Conservation (phyloP, 2,113 vertebrate genomes). For the Nannobrachium achirus region DNA sequence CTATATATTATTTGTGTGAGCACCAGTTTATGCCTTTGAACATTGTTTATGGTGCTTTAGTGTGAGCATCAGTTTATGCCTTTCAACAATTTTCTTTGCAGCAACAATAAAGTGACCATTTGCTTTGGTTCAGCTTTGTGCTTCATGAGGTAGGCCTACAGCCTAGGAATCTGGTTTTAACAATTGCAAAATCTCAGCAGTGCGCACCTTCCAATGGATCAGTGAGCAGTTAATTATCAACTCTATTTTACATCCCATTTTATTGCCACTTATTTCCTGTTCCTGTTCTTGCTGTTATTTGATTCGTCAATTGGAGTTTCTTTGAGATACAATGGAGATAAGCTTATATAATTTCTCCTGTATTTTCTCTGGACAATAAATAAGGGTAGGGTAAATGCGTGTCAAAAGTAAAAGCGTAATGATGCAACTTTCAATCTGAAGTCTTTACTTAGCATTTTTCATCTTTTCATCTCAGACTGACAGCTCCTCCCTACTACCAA, state of each 20-base stretch:
- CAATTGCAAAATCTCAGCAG: slow-evolving; percentile 16
- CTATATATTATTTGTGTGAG: no score
- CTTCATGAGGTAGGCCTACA: slow-evolving; percentile 9
- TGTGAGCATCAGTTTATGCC: neutral
- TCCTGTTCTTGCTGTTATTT: neutral
- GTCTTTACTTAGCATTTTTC: slow-evolving; percentile 18
- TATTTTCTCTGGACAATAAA: neutral
- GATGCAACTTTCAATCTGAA: slow-evolving; percentile 13
- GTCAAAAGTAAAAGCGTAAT: slow-evolving; percentile 3
- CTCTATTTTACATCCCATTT: slow-evolving; percentile 20
- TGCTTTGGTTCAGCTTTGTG: neutral
- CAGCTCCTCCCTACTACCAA: slow-evolving; percentile 40
- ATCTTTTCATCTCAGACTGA: slow-evolving; percentile 35
- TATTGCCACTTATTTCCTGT: neutral
- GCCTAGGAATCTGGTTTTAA: slow-evolving; percentile 22
- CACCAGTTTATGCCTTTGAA: no score
- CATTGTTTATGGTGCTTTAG: no score
- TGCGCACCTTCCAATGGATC: neutral
- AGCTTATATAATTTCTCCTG: neutral
- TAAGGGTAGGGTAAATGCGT: neutral
- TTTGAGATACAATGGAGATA: neutral
- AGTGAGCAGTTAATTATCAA: slow-evolving; percentile 48
- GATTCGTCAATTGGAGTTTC: neutral
- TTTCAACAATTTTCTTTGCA: neutral
- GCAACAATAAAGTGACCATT: neutral